Base-by-base conservation (phyloP, 2,113 vertebrate genomes). In the Gallinago undulata region DNA sequence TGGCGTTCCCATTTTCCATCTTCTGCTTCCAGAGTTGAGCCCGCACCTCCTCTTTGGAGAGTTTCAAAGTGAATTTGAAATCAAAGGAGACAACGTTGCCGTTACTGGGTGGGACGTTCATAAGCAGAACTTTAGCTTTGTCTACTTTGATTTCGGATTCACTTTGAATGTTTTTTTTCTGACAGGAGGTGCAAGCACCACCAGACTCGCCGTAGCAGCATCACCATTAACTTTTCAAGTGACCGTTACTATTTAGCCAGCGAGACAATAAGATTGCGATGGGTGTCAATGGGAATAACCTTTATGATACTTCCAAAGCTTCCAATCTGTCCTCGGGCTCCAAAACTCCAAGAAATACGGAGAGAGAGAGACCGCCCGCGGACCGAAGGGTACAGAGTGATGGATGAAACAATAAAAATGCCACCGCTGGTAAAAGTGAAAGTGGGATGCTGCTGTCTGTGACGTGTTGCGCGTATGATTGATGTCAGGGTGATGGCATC, bases 371-470 rank as follows among this genome's bases (percentile, higher is more conserved):
- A 53, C 60, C 67, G 93, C 93, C 92, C 74, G 69, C 2, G 0
- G 93, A 94, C 55, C 13, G 84, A 69, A 45, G 74, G 67, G 59
- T 59, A 53, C 19, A 33, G 82, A 48, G 86, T 95, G 93, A 97
- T 89, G 88, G 94, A 97, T 96, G 90, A 81, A 93, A 95, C 93
- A 96, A 96, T 96, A 95, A 94, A 96, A 97, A 93, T 84, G 74
- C 94, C 91, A 91, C 63, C 0, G 2, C 73, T 51, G 59, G 87
- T 94, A 62, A 91, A 95, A 83, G n/a, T 30, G 84, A 50, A 83
- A 78, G 82, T 23, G 45, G 50, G 60, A 35, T 13, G 41, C 28
- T 84, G 59, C 73, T 35, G 23, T 79, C 89, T 87, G 47, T 1
- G 9, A 47, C 62, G 89, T 8, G 1, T 56, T 64, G 51, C 78